These are phyloP conservation scores for Podarcis lilfordi DNA, from an alignment of 2,797 vertebrate genomes.

Conservation along the genomic window DNA sequence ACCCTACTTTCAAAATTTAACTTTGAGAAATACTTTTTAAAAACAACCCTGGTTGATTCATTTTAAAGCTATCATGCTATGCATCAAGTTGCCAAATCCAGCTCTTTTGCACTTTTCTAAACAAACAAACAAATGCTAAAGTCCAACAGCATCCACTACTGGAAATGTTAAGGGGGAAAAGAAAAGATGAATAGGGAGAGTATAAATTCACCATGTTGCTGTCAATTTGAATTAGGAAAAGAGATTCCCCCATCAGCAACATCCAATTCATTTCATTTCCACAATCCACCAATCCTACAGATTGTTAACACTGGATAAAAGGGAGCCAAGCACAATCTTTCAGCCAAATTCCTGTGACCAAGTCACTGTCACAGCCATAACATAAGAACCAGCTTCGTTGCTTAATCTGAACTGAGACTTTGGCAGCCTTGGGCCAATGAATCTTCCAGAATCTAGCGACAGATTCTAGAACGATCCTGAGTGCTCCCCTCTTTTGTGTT, in stretches of 20 bases:
- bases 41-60: neutral
- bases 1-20: neutral
- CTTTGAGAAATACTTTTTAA: neutral
- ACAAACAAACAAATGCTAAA: neutral
- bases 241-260: neutral
- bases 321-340: neutral
- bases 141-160: neutral
- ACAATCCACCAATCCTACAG: neutral
- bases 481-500: neutral
- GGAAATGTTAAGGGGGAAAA: neutral
- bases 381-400: neutral
- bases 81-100: neutral
- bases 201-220: neutral
- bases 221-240: neutral
- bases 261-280: neutral
- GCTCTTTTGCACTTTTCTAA: neutral
- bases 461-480: constrained; percentile 16
- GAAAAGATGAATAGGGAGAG: neutral
- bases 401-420: neutral
- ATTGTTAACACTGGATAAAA: neutral
- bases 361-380: neutral
- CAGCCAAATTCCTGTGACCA: constrained; percentile 1
- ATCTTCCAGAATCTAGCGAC: neutral
- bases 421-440: neutral
- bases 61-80: neutral